Base-by-base conservation (phyloP, 2,888 invertebrate genomes). In the Tromatobia lineatoria region DNA sequence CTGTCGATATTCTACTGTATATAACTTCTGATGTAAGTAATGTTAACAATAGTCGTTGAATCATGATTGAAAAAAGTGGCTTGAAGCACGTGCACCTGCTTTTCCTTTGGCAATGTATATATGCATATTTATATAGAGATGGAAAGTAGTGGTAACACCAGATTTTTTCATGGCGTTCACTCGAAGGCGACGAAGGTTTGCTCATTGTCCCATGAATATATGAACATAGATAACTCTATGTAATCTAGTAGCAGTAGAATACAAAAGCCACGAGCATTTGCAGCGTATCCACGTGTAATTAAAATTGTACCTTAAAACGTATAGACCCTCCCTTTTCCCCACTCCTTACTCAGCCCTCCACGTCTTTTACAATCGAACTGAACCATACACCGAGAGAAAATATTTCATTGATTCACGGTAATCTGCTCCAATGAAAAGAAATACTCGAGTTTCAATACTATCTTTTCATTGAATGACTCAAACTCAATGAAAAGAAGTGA, bases 271-370 rank as follows among this genome's bases (percentile, higher is more conserved):
- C 20, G 6, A 18, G n/a, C 59, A 25, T 59, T 18, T 29, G 34
- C 15, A 11, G 20, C 59, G 59, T 47, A 47, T 73, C 38, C 38
- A 38, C 34, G 73, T 38, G 29, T 73, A 59, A 73, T 73, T 73
- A 73, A 73, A 59, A 59, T 59, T 59, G 18, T 59, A 59, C 42
- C 45, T 6, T 57, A 15, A 59, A 29, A 45, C 42, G 25, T 29
- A 38, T 38, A 10, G 7, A 38, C 38, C 10, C 38, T 10, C 34
- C 38, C 38, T 10, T 7, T 10, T 10, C 8, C 2, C 38, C 2
- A 10, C 10, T 10, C 38, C 38, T 8, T 38, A 1, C 10, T n/a
- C 34, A 2, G 3, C 29, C 29, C n/a, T n/a, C n/a, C n/a, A n/a
- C n/a, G n/a, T n/a, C n/a, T 57, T 25, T 25, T 15, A 54, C 18